Evolutionary conservation across 2,888 invertebrate genomes (phyloP), one percentile per base, ranked within the genome.

Genomic region (Prenolepis imparis): DNA sequence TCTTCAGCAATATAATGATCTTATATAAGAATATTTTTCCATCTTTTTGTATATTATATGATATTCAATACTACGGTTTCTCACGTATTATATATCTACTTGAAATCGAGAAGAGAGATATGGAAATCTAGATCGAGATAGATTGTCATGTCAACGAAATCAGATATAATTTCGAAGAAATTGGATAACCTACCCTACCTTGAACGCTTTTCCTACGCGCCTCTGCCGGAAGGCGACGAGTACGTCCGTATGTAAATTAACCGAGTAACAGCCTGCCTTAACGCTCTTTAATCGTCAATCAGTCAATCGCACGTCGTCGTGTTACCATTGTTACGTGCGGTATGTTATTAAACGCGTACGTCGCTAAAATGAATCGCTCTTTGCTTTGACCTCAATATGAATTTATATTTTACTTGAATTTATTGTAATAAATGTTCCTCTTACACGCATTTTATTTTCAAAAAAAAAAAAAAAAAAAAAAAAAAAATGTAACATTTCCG

Each of bases 231-330:
- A 82, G 44, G 39, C 39, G 28, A n/a, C n/a, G 28, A 28, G 66
- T 44, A 59, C 84, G 63, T 66, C 41, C 67, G 44, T 55, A 52
- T 72, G 83, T 78, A 84, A 83, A 89, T 88, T 84, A 84, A 87
- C 63, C 85, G 84, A 88, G 61, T 82, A 82, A 73, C 86, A 74
- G 73, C 82, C 84, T 83, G 85, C 70, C 84, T 84, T 90, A 90
- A 91, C 89, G 89, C 90, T 86, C 86, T 90, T 91, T 90, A 92
- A 89, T 91, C 87, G 86, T 83, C 91, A 90, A 92, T 92, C 88
- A 90, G 86, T 86, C 88, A 83, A 83, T 84, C 82, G 86, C 41
- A 52, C 52, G 83, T 83, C 83, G 86, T 89, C 80, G 73, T 85
- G 82, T 90, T 87, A 88, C 86, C 74, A 66, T 87, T 86, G 82